These are phyloP conservation scores for Acheta domesticus DNA, from an alignment of 2,888 invertebrate species.

Conservation along the genomic window DNA sequence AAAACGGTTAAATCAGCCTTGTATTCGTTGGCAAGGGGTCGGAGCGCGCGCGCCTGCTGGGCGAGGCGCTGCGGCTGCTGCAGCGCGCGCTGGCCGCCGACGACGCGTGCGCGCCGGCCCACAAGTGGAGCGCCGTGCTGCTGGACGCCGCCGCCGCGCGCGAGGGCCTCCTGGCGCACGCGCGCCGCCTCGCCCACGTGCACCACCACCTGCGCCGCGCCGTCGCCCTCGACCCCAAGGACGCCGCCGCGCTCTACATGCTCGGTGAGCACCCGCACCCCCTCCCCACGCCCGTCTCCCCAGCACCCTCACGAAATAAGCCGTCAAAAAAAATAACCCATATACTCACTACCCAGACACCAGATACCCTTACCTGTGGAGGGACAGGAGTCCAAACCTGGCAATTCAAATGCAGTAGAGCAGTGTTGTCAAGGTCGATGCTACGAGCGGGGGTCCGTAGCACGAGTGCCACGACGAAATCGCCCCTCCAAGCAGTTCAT, in stretches of 20 bases:
- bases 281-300: too few species aligned
- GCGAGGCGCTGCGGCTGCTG: not conserved
- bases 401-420: too few species aligned
- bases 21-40: not conserved
- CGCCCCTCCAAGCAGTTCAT: too few species aligned
- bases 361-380: too few species aligned
- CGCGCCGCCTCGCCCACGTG: not conserved
- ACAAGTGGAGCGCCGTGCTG: conserved; percentile 1
- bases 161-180: not conserved
- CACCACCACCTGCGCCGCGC: not conserved
- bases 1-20: too few species aligned
- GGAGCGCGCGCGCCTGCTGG: not conserved
- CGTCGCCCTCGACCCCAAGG: not conserved
- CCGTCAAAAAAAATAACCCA: too few species aligned
- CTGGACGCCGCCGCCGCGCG: not conserved
- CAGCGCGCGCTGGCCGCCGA: not conserved
- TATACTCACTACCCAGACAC: too few species aligned
- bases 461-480: too few species aligned
- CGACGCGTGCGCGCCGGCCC: not conserved
- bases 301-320: too few species aligned
- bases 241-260: not conserved
- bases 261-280: not conserved
- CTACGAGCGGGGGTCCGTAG: too few species aligned
- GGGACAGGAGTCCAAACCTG: too few species aligned
- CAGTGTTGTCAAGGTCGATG: too few species aligned